Evolutionary conservation across 2,888 invertebrate genomes (phyloP).

Genomic region (Plagiodera versicolora): DNA sequence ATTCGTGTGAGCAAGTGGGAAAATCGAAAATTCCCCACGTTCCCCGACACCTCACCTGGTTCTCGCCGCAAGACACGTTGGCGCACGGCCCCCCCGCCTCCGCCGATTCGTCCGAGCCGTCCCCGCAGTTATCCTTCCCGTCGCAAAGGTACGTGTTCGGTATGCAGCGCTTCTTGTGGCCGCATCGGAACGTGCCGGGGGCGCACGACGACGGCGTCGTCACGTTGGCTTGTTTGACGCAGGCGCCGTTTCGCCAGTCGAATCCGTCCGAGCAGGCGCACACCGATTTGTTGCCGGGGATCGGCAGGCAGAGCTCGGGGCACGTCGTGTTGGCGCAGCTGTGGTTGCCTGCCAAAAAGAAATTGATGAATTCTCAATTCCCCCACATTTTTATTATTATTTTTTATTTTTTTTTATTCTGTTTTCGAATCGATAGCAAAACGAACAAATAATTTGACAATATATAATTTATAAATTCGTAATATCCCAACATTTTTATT

Average conservation of each 20-base stretch:
- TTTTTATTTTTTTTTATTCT: no score
- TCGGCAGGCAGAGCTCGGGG: constrained; percentile 70
- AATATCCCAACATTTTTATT: no score
- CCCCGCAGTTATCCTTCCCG: constrained; percentile 73
- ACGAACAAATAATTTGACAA: no score
- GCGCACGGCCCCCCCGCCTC: constrained; percentile 65
- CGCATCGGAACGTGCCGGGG: constrained; percentile 48
- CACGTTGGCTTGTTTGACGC: constrained; percentile 49
- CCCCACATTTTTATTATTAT: no score
- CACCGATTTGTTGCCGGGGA: constrained; percentile 58
- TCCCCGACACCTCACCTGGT: constrained; percentile 27
- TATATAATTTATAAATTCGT: no score
- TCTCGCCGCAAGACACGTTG: constrained; percentile 48
- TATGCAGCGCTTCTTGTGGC: constrained; percentile 61
- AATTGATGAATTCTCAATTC: no score
- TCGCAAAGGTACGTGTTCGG: constrained; percentile 72
- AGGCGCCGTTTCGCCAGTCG: constrained; percentile 50
- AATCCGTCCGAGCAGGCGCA: constrained; percentile 68
- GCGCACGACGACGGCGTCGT: constrained; percentile 45
- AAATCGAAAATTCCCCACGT: not conserved
- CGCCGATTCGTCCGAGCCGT: constrained; percentile 74
- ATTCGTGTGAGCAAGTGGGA: no score
- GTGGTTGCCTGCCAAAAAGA: constrained; percentile 51
- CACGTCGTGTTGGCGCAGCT: constrained; percentile 54
- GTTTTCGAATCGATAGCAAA: no score